Conservation (phyloP, 2,797 vertebrate species). For the Yasuhikotakia modesta region DNA sequence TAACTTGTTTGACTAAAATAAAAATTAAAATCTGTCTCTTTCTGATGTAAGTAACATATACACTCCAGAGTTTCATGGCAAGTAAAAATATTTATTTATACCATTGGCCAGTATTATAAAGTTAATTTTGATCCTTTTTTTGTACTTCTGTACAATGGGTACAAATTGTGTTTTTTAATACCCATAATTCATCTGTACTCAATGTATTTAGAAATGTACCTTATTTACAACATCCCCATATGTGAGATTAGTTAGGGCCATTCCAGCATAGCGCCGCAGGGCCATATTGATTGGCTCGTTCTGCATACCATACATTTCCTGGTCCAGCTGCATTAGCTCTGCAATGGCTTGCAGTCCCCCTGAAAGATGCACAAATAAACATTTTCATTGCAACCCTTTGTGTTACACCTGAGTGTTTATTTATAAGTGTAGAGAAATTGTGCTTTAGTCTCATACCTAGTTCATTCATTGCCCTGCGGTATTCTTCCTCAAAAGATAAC, state of each 20-base stretch:
- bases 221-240: conserved; percentile 96
- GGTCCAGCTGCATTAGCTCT: conserved; percentile 91
- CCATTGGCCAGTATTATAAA: too few relatives aligned
- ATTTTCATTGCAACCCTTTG: neutral
- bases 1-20: too few relatives aligned
- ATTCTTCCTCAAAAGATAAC: conserved; percentile 96
- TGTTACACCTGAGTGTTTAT: neutral
- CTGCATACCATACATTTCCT: conserved; percentile 88
- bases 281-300: conserved; percentile 93
- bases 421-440: neutral
- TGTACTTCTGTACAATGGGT: too few relatives aligned
- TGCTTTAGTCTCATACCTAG: conserved; percentile 76
- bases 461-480: conserved; percentile 94
- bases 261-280: conserved; percentile 90
- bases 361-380: conserved; percentile 61
- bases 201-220: conserved; percentile 71
- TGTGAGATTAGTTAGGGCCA: conserved; percentile 96
- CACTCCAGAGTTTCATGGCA: too few relatives aligned
- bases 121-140: too few relatives aligned
- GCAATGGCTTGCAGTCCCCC: conserved; percentile 93
- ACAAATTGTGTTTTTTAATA: neutral
- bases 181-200: neutral
- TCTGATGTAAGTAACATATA: too few relatives aligned
- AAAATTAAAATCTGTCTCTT: too few relatives aligned
- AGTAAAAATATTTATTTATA: too few relatives aligned